Evolutionary conservation across 2,888 invertebrate species (phyloP).

Genomic region (Ariolimax columbianus): DNA sequence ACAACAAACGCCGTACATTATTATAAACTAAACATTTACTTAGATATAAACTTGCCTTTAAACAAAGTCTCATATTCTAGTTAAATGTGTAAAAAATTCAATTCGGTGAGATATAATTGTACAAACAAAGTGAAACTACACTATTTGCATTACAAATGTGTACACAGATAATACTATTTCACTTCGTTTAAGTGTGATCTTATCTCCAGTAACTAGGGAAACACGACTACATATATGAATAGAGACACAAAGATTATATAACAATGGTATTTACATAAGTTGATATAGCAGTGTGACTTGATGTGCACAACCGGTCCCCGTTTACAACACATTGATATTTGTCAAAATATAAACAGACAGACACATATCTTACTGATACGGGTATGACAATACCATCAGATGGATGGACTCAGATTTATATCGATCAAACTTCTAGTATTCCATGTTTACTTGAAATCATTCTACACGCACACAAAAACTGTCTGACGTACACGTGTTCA

Average conservation of each 20-base stretch:
- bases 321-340: not conserved
- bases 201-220: not conserved
- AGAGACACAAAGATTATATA: not conserved
- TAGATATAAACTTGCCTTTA: not conserved
- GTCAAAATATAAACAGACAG: not conserved
- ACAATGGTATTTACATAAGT: not conserved
- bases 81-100: not conserved
- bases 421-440: not conserved
- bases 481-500: too few relatives aligned
- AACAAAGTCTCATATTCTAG: not conserved
- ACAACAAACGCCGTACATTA: not conserved
- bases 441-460: not conserved
- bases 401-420: not conserved
- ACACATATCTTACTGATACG: too few relatives aligned
- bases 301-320: slow-evolving; percentile 24
- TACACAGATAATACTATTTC: not conserved
- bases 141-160: not conserved
- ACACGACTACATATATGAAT: not conserved
- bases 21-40: not conserved
- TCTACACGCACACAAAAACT: too few relatives aligned
- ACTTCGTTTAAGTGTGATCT: not conserved
- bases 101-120: not conserved
- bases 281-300: slow-evolving; percentile 1
- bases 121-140: not conserved
- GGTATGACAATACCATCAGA: not conserved